Percentiles rank a stretch among this genome's conserved stretches.
Evolutionary conservation across 2,797 vertebrate genomes (phyloP).

Genomic region (Melopsittacus undulatus): DNA sequence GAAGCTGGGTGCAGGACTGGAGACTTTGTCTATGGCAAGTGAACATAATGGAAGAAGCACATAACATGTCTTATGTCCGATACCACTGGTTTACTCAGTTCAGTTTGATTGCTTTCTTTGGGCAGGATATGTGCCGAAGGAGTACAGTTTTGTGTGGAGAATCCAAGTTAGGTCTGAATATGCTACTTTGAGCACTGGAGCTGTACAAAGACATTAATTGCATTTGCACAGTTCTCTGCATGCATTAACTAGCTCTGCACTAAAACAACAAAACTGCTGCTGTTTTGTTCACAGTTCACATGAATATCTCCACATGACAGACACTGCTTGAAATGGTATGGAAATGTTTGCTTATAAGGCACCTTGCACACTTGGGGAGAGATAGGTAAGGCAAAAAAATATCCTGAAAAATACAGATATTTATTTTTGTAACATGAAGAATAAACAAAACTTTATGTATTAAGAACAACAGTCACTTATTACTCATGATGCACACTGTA

Average conservation of each 20-base stretch:
- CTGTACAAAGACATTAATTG: background rate
- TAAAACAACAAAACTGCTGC: background rate
- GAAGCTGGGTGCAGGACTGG: background rate
- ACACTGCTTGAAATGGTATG: background rate
- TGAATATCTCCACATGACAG: background rate
- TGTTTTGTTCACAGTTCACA: background rate
- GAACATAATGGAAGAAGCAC: background rate
- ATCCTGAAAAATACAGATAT: background rate
- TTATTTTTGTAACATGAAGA: background rate
- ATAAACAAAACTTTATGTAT: conserved; percentile 10
- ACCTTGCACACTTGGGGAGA: background rate
- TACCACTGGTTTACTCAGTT: background rate
- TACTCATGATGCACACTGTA: background rate
- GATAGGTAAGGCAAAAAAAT: background rate
- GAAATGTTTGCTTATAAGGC: background rate
- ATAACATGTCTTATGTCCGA: background rate
- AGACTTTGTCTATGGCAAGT: background rate
- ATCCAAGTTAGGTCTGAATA: background rate
- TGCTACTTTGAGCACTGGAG: background rate
- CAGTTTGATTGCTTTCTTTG: background rate
- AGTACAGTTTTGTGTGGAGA: background rate
- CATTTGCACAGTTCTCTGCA: background rate
- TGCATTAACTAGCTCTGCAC: conserved; percentile 37
- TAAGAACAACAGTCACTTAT: background rate
- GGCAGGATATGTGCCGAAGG: background rate